Evolutionary conservation across 2,797 vertebrate species (phyloP), one percentile per base, ranked within the genome.

Genomic region (Naso thynnoides): DNA sequence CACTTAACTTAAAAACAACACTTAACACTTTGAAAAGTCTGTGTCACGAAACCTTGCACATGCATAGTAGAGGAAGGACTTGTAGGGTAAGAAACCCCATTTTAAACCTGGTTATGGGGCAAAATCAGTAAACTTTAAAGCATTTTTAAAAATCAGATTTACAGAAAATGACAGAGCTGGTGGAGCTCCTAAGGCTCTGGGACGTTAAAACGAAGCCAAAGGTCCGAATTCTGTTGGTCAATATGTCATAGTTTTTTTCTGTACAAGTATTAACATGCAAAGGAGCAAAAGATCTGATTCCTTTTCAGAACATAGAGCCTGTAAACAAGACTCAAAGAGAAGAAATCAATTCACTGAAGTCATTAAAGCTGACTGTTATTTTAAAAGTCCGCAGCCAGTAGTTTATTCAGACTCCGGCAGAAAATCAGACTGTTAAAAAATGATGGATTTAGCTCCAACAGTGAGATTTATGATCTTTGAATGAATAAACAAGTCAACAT

Each of bases 401-500:
- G 21, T 55, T 79, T 27, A 41, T 53, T 74, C 57, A 62, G 50
- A 53, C 42, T 45, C 16, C 21, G 63, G 54, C 56, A 59, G 68
- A 64, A 48, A 74, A 50, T 44, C 45, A 33, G 53, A 66, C 57
- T 41, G 29, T 50, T 70, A 33, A 33, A 33, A 33, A 33, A 33
- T 33, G 31, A 33, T 33, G 31, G 31, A 33, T 33, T 33, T 6
- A 33, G 31, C 31, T 33, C 31, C 31, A 5, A 33, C 31, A 9
- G 31, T 33, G 31, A 33, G 31, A 90, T 89, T 78, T 52, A 81
- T 69, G 73, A 82, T 80, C 47, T 76, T 65, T 2, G 47, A 56
- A 74, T 76, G 52, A 86, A 89, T 84, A 76, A 89, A 89, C 61
- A 68, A 81, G 47, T 70, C 68, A 23, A 64, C 47, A n/a, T 41